Evolutionary conservation across 2,113 vertebrate species (phyloP).

Genomic region (Oncorhynchus clarkii): DNA sequence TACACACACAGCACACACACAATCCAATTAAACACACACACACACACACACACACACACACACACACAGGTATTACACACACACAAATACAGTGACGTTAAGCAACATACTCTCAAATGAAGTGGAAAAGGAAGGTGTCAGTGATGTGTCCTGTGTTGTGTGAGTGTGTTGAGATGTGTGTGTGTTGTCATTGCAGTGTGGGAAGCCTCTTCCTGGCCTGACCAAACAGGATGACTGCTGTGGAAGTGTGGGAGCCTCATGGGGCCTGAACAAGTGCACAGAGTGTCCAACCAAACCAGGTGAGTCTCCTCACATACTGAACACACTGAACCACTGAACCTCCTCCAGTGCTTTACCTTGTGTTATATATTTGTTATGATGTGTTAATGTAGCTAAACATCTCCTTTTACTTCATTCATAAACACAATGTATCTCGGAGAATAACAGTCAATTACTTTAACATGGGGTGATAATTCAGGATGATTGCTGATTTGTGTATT

Average conservation of each 20-base stretch:
- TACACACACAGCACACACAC: not conserved
- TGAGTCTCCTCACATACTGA: conserved; percentile 61
- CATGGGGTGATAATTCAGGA: conserved; percentile 16
- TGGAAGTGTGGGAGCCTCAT: conserved; percentile 88
- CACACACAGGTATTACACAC: conserved; percentile 11
- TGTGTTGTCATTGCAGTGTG: conserved; percentile 78
- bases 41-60: not conserved
- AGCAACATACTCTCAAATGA: conserved; percentile 25
- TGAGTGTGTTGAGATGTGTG: conserved; percentile 4
- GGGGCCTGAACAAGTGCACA: conserved; percentile 84
- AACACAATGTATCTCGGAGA: not conserved
- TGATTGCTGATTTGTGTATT: conserved; percentile 33
- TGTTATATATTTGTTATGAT: too few relatives aligned
- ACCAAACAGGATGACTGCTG: conserved; percentile 92
- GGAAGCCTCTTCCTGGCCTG: conserved; percentile 85
- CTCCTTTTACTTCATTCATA: too few relatives aligned
- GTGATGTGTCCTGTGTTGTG: not conserved
- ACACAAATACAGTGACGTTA: conserved; percentile 33
- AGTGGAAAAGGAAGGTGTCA: not conserved
- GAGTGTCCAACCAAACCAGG: conserved; percentile 89
- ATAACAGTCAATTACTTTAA: not conserved
- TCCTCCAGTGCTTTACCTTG: not conserved
- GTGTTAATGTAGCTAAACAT: not conserved
- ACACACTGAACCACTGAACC: not conserved
- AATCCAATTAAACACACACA: not conserved